Evolutionary conservation across 2,113 vertebrate genomes (phyloP).

Genomic region (Alosa alosa): DNA sequence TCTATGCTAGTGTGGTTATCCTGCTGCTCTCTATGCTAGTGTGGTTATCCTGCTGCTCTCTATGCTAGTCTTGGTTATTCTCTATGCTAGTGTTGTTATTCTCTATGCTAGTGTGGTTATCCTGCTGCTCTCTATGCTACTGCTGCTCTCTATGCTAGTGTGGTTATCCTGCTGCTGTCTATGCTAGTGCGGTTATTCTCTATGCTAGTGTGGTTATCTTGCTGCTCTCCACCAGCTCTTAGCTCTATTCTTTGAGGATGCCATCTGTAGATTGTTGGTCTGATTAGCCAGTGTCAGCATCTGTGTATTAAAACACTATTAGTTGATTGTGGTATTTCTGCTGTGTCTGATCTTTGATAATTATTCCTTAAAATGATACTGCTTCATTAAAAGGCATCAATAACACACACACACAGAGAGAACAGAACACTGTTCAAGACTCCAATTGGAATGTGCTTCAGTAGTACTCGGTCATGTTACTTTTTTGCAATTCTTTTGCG

Average conservation of each 20-base stretch:
- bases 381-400: conserved; percentile 7
- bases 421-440: not conserved
- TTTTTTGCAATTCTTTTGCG: not conserved
- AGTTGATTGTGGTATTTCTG: conserved; percentile 42
- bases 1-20: too few relatives aligned
- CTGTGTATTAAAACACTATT: conserved; percentile 48
- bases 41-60: too few relatives aligned
- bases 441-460: not conserved
- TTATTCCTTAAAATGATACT: conserved; percentile 31
- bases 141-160: too few relatives aligned
- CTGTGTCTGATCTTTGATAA: conserved; percentile 36
- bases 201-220: too few relatives aligned
- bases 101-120: too few relatives aligned
- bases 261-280: not conserved
- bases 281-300: conserved; percentile 24
- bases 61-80: too few relatives aligned
- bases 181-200: too few relatives aligned
- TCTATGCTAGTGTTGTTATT: too few relatives aligned
- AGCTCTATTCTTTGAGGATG: not conserved
- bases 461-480: not conserved
- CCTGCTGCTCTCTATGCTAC: too few relatives aligned
- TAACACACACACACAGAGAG: not conserved
- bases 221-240: too few relatives aligned
- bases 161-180: too few relatives aligned
- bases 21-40: too few relatives aligned